Conservation (phyloP, 2,797 vertebrate genomes). For the Lemur catta region DNA sequence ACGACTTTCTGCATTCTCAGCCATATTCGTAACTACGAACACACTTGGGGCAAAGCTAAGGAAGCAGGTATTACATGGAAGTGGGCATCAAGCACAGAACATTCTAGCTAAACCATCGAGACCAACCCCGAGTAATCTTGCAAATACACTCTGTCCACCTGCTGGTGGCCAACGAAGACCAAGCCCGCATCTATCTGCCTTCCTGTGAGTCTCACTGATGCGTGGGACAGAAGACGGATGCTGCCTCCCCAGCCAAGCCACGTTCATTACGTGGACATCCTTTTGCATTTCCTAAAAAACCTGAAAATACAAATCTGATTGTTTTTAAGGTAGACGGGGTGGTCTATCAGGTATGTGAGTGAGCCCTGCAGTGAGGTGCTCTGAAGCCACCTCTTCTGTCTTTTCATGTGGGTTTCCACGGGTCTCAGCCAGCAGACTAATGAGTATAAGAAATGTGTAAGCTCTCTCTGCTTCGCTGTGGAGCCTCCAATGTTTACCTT, state of each 20-base stretch:
- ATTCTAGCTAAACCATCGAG: not conserved
- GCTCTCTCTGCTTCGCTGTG: too few relatives aligned
- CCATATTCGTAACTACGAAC: not conserved
- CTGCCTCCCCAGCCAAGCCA: too few relatives aligned
- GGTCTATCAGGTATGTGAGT: not conserved
- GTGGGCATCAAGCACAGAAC: not conserved
- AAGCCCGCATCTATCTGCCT: not conserved
- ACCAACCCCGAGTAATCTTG: not conserved
- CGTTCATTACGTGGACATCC: too few relatives aligned
- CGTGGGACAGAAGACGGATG: not conserved
- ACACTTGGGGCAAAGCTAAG: not conserved
- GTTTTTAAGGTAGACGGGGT: not conserved
- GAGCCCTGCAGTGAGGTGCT: not conserved
- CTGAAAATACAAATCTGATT: not conserved
- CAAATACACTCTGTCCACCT: not conserved
- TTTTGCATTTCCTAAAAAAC: not conserved
- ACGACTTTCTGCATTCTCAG: not conserved
- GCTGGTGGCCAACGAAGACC: not conserved
- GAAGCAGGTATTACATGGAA: not conserved
- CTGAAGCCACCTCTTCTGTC: not conserved
- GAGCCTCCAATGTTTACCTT: not conserved
- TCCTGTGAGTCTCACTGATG: too few relatives aligned
- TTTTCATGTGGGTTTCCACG: too few relatives aligned
- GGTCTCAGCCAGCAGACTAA: not conserved
- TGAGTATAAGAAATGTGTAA: not conserved